Evolutionary conservation across 2,113 vertebrate genomes (phyloP).

Genomic region (Scytalopus superciliaris): DNA sequence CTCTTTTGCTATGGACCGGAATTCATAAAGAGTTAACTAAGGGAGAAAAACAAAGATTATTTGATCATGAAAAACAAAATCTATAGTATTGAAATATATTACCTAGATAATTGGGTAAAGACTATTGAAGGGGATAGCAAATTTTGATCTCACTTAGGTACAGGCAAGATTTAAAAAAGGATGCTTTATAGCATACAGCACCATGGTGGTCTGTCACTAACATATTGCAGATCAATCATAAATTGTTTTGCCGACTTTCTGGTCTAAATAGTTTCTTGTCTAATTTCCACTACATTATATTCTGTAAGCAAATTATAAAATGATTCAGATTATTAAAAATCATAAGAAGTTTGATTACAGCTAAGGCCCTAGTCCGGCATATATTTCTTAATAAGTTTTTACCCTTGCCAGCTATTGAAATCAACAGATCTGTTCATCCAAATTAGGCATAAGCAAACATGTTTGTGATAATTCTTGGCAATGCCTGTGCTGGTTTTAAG

Average conservation of each 20-base stretch:
- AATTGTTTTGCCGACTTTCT: not conserved
- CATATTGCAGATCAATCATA: not conserved
- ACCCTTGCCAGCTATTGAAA: not conserved
- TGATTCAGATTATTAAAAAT: not conserved
- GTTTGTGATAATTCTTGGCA: not conserved
- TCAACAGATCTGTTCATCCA: not conserved
- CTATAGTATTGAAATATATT: not conserved
- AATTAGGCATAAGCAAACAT: not conserved
- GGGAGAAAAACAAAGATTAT: not conserved
- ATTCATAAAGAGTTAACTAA: not conserved
- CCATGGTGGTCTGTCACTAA: not conserved
- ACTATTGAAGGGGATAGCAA: not conserved
- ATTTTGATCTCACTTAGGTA: not conserved
- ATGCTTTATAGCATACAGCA: not conserved
- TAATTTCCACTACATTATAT: not conserved
- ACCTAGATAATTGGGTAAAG: not conserved
- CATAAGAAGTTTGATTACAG: not conserved
- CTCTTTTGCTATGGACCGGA: not conserved
- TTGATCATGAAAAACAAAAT: not conserved
- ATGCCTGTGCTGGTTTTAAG: not conserved
- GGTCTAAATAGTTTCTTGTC: not conserved
- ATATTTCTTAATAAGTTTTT: not conserved
- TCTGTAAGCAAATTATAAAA: not conserved
- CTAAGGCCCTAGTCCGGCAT: not conserved
- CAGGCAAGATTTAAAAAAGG: not conserved